Conservation (phyloP, 2,797 vertebrate species). For the Poecile montanus region DNA sequence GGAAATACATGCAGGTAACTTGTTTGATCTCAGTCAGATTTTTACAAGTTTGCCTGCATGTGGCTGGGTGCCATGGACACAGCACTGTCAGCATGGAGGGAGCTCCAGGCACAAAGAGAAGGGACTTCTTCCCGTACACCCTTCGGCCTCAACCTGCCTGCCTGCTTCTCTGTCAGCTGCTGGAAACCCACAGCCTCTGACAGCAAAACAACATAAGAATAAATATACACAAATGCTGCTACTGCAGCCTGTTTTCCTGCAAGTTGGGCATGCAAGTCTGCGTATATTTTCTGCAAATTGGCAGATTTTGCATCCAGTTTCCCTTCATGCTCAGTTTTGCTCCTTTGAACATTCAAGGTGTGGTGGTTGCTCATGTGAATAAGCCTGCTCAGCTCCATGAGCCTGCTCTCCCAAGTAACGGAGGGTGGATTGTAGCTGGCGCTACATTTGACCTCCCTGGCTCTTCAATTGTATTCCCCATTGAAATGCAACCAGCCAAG, state of each 20-base stretch:
- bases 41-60: not conserved
- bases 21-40: constrained; percentile 55
- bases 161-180: not conserved
- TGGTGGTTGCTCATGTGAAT: not conserved
- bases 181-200: not conserved
- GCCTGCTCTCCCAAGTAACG: not conserved
- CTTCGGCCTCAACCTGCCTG: not conserved
- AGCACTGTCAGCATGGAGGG: not conserved
- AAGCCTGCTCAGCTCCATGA: not conserved
- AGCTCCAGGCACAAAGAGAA: not conserved
- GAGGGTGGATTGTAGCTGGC: not conserved
- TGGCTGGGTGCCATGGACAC: constrained; percentile 36
- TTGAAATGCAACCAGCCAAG: not conserved
- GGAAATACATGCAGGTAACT: not conserved
- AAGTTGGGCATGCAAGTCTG: not conserved
- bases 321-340: not conserved
- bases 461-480: not conserved
- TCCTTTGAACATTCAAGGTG: not conserved
- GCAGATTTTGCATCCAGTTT: not conserved
- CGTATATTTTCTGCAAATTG: not conserved
- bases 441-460: not conserved
- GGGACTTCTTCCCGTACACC: not conserved
- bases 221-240: not conserved
- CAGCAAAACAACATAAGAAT: not conserved
- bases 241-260: not conserved